phyloP scores from a whole-genome alignment of 2,797 vertebrate species.

The Orestias chungarensis region DNA sequence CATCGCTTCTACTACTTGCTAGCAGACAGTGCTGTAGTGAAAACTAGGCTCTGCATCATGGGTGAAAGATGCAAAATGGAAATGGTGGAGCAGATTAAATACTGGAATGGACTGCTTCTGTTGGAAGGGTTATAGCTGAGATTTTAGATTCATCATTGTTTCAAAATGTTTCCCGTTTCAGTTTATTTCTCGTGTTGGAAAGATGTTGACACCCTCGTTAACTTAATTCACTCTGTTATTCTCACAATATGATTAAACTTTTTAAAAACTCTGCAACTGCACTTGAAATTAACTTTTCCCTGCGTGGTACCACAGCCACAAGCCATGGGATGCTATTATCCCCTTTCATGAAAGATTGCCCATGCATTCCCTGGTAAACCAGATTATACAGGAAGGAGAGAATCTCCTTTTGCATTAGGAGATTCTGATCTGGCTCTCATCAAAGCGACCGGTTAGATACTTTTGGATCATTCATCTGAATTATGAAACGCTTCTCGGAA shows the following conservation, averaged over 20 bases:
- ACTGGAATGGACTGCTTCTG: too few species aligned
- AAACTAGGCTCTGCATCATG: too few species aligned
- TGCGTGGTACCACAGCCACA: not conserved
- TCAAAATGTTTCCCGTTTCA: too few species aligned
- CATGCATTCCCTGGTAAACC: not conserved
- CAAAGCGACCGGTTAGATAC: not conserved
- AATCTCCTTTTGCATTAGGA: not conserved
- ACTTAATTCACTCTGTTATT: not conserved
- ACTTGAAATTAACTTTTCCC: not conserved
- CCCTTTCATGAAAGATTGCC: conserved; percentile 1
- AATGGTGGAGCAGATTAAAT: too few species aligned
- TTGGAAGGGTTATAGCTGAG: too few species aligned
- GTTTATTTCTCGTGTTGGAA: too few species aligned
- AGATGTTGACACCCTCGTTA: too few species aligned
- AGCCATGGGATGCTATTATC: not conserved
- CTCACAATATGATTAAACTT: not conserved
- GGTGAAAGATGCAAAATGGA: too few species aligned
- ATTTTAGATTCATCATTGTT: too few species aligned
- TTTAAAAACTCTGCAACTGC: not conserved
- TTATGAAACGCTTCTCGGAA: not conserved
- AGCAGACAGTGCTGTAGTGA: too few species aligned
- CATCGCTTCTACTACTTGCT: too few species aligned
- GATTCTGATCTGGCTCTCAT: conserved; percentile 1
- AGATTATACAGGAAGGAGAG: not conserved
- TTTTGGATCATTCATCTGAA: conserved; percentile 6